Base-by-base conservation (phyloP, 2,113 vertebrate species). In the Semicossyphus pulcher region DNA sequence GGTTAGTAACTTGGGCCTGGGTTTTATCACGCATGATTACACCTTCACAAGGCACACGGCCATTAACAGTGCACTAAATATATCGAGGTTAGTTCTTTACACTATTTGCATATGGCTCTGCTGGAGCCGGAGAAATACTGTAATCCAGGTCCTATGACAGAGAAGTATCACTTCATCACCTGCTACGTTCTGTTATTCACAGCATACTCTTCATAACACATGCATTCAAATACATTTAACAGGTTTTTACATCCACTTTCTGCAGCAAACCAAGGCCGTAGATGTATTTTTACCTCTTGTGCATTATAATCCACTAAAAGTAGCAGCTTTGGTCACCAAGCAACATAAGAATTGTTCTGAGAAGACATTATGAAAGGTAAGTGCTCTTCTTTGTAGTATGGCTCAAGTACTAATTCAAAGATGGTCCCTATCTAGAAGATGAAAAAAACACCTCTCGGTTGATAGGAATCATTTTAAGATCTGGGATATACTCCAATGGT, bases 21-120 rank as follows among this genome's bases (percentile, higher is more conserved):
- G 94, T 92, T 96, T 96, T 94, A 96, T 94, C 94, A 94, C 92
- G 94, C 95, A 92, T 95, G 95, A 96, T 95, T 96, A 94, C 95
- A 94, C 95, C 94, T 93, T 81, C 81, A 84, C 85, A 94, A 95
- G 94, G 95, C 94, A 92, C 78, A 83, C 83, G 77, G 94, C 95
- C 91, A 91, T 95, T 90, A 95, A 94, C 88, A 25, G 88, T 71
- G 86, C 92, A 79, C 93, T 94, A 84, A 96, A 94, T 93, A 92
- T 87, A 95, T 94, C 88, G 92, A 93, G 94, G 93, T 93, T 93
- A 90, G 94, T 94, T 91, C 85, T 94, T n/a, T 93, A 80, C 94
- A 93, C 91, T 92, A 87, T 93, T 90, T 93, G 90, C 85, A 90
- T 92, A 83, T 70, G 83, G 88, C 84, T 84, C 76, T 81, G 81